Percentiles rank a stretch among this genome's conserved stretches.
phyloP scores from a whole-genome alignment of 2,888 invertebrate genomes.

The Anthoptus insignis region DNA sequence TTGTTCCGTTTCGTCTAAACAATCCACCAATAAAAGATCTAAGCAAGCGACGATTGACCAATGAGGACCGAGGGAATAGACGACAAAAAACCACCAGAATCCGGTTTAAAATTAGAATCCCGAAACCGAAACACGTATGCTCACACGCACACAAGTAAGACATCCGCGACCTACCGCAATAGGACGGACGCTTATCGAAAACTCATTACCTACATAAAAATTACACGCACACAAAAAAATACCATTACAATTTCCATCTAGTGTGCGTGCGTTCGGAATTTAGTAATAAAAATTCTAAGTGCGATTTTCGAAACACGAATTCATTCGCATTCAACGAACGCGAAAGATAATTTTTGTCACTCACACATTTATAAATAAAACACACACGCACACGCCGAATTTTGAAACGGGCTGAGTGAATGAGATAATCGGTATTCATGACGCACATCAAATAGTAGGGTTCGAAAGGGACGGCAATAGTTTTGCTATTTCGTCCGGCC shows the following conservation, averaged over 20 bases:
- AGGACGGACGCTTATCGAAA: constrained; percentile 53
- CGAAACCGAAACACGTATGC: constrained; percentile 69
- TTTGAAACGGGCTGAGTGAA: constrained; percentile 74
- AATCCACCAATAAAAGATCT: constrained; percentile 37
- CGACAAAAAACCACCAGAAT: constrained; percentile 59
- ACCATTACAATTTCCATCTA: constrained; percentile 49
- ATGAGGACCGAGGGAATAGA: constrained; percentile 49
- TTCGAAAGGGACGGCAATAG: constrained; percentile 66
- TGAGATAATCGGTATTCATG: constrained; percentile 84
- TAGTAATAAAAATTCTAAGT: constrained; percentile 70
- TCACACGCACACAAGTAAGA: constrained; percentile 52
- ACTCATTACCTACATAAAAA: constrained; percentile 63
- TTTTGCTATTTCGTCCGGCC: constrained; percentile 75
- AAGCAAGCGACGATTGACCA: constrained; percentile 43
- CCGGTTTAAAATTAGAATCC: constrained; percentile 73
- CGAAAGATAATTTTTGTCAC: constrained; percentile 78
- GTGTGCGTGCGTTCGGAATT: constrained; percentile 55
- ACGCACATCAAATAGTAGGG: constrained; percentile 78
- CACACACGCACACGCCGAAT: constrained; percentile 66
- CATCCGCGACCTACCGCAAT: constrained; percentile 75
- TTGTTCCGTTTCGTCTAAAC: constrained; percentile 32
- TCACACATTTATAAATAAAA: constrained; percentile 60
- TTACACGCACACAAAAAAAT: constrained; percentile 51
- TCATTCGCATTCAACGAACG: constrained; percentile 70
- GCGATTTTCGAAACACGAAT: constrained; percentile 63